phyloP scores from a whole-genome alignment of 1,140 invertebrate species.

The Rhysida immarginata region DNA sequence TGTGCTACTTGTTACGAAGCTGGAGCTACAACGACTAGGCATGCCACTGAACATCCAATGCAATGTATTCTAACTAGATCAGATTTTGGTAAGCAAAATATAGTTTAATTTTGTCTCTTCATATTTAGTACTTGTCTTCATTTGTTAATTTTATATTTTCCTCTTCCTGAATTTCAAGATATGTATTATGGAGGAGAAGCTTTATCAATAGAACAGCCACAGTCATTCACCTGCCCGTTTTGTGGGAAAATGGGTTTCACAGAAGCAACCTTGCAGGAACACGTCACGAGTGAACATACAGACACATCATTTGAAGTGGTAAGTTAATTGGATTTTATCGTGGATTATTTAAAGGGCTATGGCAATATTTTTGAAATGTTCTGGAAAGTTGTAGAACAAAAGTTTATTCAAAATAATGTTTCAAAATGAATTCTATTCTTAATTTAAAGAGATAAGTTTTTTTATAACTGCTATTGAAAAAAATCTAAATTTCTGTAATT shows the following conservation, averaged over 20 bases:
- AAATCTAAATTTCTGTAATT: too few species aligned
- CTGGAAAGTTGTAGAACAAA: too few species aligned
- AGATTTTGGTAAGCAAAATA: constrained; percentile 63
- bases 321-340: too few species aligned
- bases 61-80: constrained; percentile 93
- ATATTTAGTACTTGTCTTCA: neutral
- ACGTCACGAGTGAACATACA: constrained; percentile 74
- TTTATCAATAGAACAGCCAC: constrained; percentile 68
- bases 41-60: constrained; percentile 91
- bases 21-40: constrained; percentile 79
- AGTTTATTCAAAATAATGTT: too few species aligned
- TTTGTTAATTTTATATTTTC: constrained; percentile 17
- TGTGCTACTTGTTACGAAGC: constrained; percentile 91
- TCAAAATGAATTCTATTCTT: too few species aligned
- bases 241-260: constrained; percentile 92
- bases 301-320: constrained; percentile 75
- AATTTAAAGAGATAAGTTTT: too few species aligned
- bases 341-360: too few species aligned
- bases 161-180: constrained; percentile 41
- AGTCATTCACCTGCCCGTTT: constrained; percentile 91
- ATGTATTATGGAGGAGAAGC: constrained; percentile 89
- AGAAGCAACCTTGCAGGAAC: constrained; percentile 76
- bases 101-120: neutral
- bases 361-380: too few species aligned
- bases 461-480: too few species aligned